phyloP scores from a whole-genome alignment of 1,140 invertebrate species.

The Zaprionus taronus region DNA sequence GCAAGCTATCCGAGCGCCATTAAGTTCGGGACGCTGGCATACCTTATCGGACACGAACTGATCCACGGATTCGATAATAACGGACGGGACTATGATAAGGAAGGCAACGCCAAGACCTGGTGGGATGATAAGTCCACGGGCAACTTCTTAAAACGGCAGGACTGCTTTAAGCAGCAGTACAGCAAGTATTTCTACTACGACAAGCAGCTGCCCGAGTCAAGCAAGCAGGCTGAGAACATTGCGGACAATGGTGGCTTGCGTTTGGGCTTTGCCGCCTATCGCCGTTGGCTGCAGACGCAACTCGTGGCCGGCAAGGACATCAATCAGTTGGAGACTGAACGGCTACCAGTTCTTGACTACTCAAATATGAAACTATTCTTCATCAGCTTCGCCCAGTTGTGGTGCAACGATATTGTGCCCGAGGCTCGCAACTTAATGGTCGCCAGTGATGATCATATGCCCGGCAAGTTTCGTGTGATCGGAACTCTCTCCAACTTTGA shows the following conservation, averaged over 20 bases:
- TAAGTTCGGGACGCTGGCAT: constrained; percentile 88
- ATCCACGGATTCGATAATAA: constrained; percentile 88
- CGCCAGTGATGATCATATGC: neutral
- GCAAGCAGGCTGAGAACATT: constrained; percentile 86
- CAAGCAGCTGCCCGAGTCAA: neutral
- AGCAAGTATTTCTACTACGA: constrained; percentile 57
- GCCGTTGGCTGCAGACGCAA: constrained; percentile 85
- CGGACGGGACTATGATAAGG: constrained; percentile 95
- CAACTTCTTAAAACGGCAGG: constrained; percentile 47
- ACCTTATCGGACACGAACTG: constrained; percentile 89
- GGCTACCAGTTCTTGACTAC: constrained; percentile 85
- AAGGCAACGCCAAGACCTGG: constrained; percentile 86
- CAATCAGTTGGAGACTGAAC: constrained; percentile 77
- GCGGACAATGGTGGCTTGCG: constrained; percentile 89
- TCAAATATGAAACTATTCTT: constrained; percentile 90
- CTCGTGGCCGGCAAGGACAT: neutral
- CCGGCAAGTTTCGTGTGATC: constrained; percentile 42
- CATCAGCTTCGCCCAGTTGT: constrained; percentile 88
- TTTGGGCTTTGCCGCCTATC: constrained; percentile 87
- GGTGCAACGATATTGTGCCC: neutral
- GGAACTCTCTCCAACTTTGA: constrained; percentile 87
- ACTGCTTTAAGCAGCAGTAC: constrained; percentile 72
- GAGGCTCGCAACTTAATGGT: neutral
- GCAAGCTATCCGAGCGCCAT: constrained; percentile 71
- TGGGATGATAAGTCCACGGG: constrained; percentile 64